These are phyloP conservation scores for Cyaniris semiargus DNA, from an alignment of 2,888 invertebrate species.

Conservation along the genomic window DNA sequence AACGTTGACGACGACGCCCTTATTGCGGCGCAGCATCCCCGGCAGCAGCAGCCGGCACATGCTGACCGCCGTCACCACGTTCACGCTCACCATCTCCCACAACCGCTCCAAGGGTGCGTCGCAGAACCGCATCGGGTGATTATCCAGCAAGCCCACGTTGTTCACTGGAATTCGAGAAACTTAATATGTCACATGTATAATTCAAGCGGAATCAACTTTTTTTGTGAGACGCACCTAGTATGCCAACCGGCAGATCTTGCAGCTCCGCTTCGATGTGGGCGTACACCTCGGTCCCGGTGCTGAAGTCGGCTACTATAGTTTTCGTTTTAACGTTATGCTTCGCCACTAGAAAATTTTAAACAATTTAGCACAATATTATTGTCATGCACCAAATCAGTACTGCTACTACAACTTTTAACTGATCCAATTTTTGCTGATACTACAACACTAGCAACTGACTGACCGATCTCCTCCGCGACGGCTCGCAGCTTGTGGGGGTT, in stretches of 20 bases:
- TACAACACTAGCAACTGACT: not conserved
- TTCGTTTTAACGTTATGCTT: not conserved
- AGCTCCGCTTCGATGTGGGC: not conserved
- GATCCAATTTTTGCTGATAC: not conserved
- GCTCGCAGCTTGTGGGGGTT: too few species aligned
- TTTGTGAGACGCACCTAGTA: not conserved
- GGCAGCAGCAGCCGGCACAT: conserved; percentile 89
- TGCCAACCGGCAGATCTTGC: not conserved
- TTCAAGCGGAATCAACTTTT: too few species aligned
- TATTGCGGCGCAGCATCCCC: conserved; percentile 86
- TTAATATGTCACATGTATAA: too few species aligned
- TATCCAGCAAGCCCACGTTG: not conserved
- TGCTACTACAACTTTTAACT: not conserved
- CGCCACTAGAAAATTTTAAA: not conserved
- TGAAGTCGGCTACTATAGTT: not conserved
- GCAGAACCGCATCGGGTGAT: not conserved
- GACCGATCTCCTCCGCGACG: too few species aligned
- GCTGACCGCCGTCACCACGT: conserved; percentile 90
- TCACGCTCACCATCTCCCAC: conserved; percentile 91
- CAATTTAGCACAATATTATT: not conserved
- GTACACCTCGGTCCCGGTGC: not conserved
- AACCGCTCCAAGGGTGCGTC: not conserved
- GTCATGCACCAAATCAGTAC: not conserved
- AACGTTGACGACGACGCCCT: conserved; percentile 90
- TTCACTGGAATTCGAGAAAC: not conserved